These are phyloP conservation scores for Macrosiphum euphorbiae DNA, from an alignment of 2,888 invertebrate species.

Conservation along the genomic window DNA sequence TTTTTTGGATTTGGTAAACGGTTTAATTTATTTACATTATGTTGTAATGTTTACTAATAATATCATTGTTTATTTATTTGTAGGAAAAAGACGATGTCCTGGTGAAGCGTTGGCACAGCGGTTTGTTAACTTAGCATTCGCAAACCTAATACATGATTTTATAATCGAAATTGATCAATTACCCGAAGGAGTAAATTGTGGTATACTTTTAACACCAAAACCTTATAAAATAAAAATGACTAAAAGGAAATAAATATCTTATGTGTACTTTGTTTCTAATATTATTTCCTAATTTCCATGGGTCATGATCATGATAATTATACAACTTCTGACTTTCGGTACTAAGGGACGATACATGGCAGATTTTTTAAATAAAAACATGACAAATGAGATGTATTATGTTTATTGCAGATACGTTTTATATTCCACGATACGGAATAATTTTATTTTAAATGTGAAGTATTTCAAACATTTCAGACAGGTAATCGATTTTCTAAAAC, in stretches of 20 bases:
- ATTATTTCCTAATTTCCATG: background rate
- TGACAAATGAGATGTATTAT: background rate
- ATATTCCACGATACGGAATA: background rate
- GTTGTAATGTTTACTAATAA: background rate
- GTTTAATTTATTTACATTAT: background rate
- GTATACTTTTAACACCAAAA: slow-evolving; percentile 74
- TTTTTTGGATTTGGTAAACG: slow-evolving; percentile 71
- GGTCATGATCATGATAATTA: background rate
- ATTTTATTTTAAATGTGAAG: background rate
- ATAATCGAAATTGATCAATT: slow-evolving; percentile 71
- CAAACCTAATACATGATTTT: slow-evolving; percentile 74
- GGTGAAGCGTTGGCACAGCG: slow-evolving; percentile 74
- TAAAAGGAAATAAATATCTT: slow-evolving; percentile 44
- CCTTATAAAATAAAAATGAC: slow-evolving; percentile 70
- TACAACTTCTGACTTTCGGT: background rate
- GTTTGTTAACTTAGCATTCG: slow-evolving; percentile 75
- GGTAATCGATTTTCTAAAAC: background rate
- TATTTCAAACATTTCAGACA: background rate
- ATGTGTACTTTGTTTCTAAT: background rate
- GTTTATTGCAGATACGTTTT: background rate
- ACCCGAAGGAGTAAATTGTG: slow-evolving; percentile 73
- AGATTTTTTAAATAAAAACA: background rate
- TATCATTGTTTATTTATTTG: slow-evolving; percentile 9
- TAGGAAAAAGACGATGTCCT: slow-evolving; percentile 69
- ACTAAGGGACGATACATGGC: background rate